Conservation (phyloP, 2,888 invertebrate species). For the Dicyrtomina minuta region DNA sequence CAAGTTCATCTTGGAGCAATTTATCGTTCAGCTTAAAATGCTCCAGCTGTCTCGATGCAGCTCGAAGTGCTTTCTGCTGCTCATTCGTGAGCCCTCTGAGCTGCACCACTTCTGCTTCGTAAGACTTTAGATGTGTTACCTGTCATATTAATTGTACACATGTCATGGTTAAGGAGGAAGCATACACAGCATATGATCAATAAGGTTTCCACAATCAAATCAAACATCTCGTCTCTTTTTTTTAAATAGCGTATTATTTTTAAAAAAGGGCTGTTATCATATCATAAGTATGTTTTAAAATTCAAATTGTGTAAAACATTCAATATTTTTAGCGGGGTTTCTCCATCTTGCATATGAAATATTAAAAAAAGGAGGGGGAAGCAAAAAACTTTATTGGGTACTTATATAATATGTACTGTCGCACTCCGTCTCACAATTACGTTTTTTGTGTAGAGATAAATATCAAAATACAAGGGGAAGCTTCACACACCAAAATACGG, state of each 20-base stretch:
- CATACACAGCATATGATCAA: no score
- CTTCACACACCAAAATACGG: no score
- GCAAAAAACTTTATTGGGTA: no score
- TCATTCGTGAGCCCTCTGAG: constrained; percentile 63
- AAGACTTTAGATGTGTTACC: constrained; percentile 62
- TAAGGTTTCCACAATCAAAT: not conserved
- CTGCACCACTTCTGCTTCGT: constrained; percentile 63
- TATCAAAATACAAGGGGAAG: no score
- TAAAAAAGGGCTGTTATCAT: not conserved
- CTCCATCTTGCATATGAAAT: no score
- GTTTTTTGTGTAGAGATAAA: no score
- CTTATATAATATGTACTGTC: no score
- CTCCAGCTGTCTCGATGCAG: constrained; percentile 63
- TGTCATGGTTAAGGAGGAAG: not conserved
- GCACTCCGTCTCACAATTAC: no score
- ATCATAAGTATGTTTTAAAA: no score
- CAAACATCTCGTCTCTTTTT: not conserved
- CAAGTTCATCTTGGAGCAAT: constrained; percentile 60
- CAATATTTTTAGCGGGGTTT: no score
- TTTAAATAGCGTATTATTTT: not conserved
- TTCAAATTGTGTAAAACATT: no score
- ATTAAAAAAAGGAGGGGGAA: no score
- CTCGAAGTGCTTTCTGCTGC: constrained; percentile 62
- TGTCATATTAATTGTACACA: constrained; percentile 43
- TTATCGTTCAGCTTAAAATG: constrained; percentile 63